Percentiles rank a stretch among this genome's conserved stretches.
Evolutionary conservation across 2,797 vertebrate species (phyloP).

Genomic region (Molothrus ater): DNA sequence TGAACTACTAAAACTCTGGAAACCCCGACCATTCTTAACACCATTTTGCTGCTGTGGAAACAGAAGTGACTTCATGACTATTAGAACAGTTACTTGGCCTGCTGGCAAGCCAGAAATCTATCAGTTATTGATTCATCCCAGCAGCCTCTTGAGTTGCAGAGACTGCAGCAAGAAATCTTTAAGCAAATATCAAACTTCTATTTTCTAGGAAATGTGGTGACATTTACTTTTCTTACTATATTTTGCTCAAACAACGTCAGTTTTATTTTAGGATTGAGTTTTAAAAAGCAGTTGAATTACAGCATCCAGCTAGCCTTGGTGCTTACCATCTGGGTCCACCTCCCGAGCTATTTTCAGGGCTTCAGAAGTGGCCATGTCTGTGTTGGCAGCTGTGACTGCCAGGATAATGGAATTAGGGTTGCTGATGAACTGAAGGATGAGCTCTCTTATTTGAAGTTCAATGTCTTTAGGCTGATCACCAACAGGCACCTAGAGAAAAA

Average conservation of each 20-base stretch:
- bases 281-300: not conserved
- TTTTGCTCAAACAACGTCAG: not conserved
- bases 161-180: not conserved
- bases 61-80: not conserved
- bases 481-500: slow-evolving; percentile 87
- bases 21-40: not conserved
- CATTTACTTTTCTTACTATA: not conserved
- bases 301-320: not conserved
- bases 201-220: not conserved
- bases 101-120: not conserved
- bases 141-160: not conserved
- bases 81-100: not conserved
- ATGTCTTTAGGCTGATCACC: slow-evolving; percentile 98
- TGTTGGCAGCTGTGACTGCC: slow-evolving; percentile 97
- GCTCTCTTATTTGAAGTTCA: slow-evolving; percentile 93
- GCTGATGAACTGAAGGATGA: slow-evolving; percentile 96
- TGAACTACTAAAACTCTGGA: not conserved
- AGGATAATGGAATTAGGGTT: slow-evolving; percentile 98
- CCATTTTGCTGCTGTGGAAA: not conserved
- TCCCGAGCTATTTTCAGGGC: slow-evolving; percentile 97
- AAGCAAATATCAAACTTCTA: not conserved
- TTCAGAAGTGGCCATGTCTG: slow-evolving; percentile 98
- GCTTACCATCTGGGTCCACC: slow-evolving; percentile 93
- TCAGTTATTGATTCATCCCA: not conserved
- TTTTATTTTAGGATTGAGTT: not conserved